Evolutionary conservation across 2,797 vertebrate genomes (phyloP), one percentile per base, ranked within the genome.

Genomic region (Tolypeutes matacus): DNA sequence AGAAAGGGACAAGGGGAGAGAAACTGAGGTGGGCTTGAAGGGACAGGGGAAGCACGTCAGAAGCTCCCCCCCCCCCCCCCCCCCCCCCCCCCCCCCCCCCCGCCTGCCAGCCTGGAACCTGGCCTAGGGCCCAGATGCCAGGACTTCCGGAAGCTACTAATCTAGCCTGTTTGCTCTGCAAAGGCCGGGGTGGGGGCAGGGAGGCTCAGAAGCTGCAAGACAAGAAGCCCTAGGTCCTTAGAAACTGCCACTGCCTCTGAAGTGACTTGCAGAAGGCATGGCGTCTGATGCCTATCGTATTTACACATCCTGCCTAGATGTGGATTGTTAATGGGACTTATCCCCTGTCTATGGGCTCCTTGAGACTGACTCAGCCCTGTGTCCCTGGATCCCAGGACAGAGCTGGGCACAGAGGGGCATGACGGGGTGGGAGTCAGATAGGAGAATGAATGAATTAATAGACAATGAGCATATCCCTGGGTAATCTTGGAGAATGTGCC

Each of bases 101-200:
- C 1, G 7, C 36, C 86, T 93, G 84, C 96, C 95, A 96, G 36
- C 89, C 77, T 95, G 95, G 94, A 95, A 95, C 65, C 85, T 94
- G 86, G 93, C 86, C 29, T 42, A 76, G 75, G 42, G 86, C 72
- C 90, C 31, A 89, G 86, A 58, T 87, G 84, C 96, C 84, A 84
- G 86, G 53, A 77, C 18, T 73, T 86, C 94, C 6, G 13, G 89
- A 92, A 85, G 70, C 62, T 88, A 78, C 49, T 96, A 69, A 92
- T 94, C 94, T 60, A 36, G 11, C 29, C 77, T 92, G 92, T 95
- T 96, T 95, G 85, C 75, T 95, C 60, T 36, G 78, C 76, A 83
- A 65, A 91, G 89, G 85, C 80, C 84, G 51, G 82, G 31, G 39
- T 20, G 23, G 80, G 80, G 73, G 70, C 4, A 9, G 77, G 78